Conservation (phyloP, 2,113 vertebrate species). For the Rutilus rutilus region DNA sequence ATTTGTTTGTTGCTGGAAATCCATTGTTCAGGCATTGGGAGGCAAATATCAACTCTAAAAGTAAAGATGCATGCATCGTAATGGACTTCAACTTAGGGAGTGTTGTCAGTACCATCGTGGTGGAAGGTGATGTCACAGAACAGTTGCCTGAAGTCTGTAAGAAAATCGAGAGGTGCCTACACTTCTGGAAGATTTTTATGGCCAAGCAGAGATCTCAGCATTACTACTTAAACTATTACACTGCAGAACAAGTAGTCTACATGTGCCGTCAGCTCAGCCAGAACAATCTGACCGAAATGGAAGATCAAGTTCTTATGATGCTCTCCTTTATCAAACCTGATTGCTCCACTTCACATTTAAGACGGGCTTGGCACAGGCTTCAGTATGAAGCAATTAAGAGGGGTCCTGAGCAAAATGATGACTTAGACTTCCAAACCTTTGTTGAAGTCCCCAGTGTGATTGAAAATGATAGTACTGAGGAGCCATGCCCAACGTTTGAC, state of each 20-base stretch:
- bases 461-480: conserved; percentile 38
- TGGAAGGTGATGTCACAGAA: conserved; percentile 68
- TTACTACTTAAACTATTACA: conserved; percentile 93
- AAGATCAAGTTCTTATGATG: conserved; percentile 84
- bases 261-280: conserved; percentile 80
- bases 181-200: conserved; percentile 83
- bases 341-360: conserved; percentile 72
- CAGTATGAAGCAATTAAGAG: conserved; percentile 74
- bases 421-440: conserved; percentile 75
- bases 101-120: conserved; percentile 65
- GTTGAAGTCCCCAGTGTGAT: conserved; percentile 51
- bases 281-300: conserved; percentile 55
- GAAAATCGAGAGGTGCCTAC: conserved; percentile 86
- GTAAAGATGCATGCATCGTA: conserved; percentile 63
- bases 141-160: conserved; percentile 83
- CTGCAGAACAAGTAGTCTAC: conserved; percentile 88
- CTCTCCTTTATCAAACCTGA: conserved; percentile 83
- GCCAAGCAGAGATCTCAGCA: conserved; percentile 76
- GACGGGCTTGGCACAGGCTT: conserved; percentile 67
- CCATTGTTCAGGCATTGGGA: conserved; percentile 88
- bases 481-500: conserved; percentile 14
- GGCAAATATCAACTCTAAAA: conserved; percentile 76
- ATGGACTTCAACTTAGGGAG: conserved; percentile 80
- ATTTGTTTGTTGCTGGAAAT: conserved; percentile 87
- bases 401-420: conserved; percentile 64